These are phyloP conservation scores for Protosalanx chinensis DNA, from an alignment of 2,797 vertebrate species.

Conservation along the genomic window DNA sequence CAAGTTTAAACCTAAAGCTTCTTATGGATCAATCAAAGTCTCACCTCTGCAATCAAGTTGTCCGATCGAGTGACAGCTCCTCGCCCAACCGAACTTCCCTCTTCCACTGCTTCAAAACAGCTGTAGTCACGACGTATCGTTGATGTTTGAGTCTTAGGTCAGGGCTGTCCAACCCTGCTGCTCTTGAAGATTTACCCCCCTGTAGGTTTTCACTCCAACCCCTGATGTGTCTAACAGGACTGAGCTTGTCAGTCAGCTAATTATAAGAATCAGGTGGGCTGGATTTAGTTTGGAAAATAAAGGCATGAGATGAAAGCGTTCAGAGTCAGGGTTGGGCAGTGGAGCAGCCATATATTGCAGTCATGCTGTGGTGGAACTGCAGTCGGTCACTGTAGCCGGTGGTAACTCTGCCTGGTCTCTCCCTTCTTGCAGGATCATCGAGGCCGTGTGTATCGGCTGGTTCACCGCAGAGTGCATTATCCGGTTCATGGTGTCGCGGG, in stretches of 20 bases:
- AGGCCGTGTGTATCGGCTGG: constrained; percentile 91
- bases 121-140: background rate
- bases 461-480: constrained; percentile 91
- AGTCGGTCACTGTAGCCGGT: constrained; percentile 7
- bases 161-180: too few species aligned
- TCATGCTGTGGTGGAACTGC: background rate
- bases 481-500: constrained; percentile 85
- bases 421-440: constrained; percentile 80
- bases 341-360: too few species aligned
- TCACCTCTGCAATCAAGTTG: background rate
- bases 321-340: too few species aligned
- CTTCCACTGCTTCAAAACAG: background rate
- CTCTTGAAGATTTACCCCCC: too few species aligned
- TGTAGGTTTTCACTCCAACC: too few species aligned
- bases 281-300: too few species aligned
- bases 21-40: background rate
- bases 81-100: background rate
- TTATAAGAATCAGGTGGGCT: too few species aligned
- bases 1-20: background rate
- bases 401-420: constrained; percentile 9
- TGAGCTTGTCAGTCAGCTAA: too few species aligned
- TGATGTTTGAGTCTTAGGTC: background rate
- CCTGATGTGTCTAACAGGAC: too few species aligned
- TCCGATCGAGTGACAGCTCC: background rate
- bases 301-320: too few species aligned